Evolutionary conservation across 2,797 vertebrate genomes (phyloP).

Genomic region (Brotogeris chrysoptera): DNA sequence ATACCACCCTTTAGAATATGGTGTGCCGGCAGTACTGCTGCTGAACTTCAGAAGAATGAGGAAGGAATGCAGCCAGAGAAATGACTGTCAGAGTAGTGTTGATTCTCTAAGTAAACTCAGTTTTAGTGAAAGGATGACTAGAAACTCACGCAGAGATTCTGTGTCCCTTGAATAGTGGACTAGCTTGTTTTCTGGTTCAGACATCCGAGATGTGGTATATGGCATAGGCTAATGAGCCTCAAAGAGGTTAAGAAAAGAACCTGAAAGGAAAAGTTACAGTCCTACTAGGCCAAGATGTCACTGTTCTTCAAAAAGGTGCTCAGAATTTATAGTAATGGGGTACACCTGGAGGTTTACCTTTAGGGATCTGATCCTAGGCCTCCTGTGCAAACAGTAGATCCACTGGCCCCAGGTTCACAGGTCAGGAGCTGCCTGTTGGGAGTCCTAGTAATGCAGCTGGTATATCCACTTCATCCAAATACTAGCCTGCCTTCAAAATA

Average conservation of each 20-base stretch:
- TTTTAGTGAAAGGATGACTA: not conserved
- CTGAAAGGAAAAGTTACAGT: not conserved
- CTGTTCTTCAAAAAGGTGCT: not conserved
- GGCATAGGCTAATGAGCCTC: not conserved
- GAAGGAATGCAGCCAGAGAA: conserved; percentile 7
- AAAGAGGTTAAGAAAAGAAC: not conserved
- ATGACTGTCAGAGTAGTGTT: not conserved
- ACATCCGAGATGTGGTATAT: not conserved
- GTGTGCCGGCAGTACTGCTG: not conserved
- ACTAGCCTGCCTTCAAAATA: not conserved
- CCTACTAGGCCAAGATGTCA: not conserved
- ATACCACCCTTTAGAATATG: not conserved
- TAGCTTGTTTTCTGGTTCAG: not conserved
- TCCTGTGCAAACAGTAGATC: not conserved
- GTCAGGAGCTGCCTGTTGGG: not conserved
- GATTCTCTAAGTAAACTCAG: not conserved
- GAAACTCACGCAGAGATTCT: not conserved
- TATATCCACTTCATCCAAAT: not conserved
- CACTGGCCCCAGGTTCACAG: not conserved
- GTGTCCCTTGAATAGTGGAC: accelerated
- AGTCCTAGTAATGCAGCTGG: accelerated
- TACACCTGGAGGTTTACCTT: not conserved
- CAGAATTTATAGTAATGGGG: not conserved
- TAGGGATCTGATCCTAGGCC: not conserved
- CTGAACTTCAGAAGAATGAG: not conserved